Percentiles rank a stretch among this genome's conserved stretches.
Evolutionary conservation across 1,140 invertebrate species (phyloP).

Genomic region (Delia radicum): DNA sequence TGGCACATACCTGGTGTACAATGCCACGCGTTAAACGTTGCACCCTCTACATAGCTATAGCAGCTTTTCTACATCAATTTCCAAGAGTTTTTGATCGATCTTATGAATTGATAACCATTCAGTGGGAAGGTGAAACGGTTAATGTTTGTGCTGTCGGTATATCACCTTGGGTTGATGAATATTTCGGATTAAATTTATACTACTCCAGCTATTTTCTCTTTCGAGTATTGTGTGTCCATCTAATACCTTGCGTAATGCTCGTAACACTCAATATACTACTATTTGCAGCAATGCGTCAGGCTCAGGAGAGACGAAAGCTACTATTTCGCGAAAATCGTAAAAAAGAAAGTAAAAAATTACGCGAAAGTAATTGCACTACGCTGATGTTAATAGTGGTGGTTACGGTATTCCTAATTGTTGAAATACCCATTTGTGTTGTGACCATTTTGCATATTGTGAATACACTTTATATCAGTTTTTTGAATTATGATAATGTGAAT

Average conservation of each 20-base stretch:
- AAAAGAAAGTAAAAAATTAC: slow-evolving; percentile 77
- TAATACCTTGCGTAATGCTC: slow-evolving; percentile 84
- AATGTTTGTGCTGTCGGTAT: slow-evolving; percentile 62
- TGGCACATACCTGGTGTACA: slow-evolving; percentile 83
- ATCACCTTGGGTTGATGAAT: slow-evolving; percentile 67
- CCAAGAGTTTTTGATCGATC: slow-evolving; percentile 73
- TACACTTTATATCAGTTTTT: slow-evolving; percentile 67
- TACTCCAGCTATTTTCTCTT: slow-evolving; percentile 82
- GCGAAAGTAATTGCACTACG: slow-evolving; percentile 89
- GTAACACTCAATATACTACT: slow-evolving; percentile 87
- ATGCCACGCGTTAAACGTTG: slow-evolving; percentile 78
- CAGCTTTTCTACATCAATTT: slow-evolving; percentile 77
- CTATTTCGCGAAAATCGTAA: slow-evolving; percentile 83
- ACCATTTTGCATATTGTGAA: slow-evolving; percentile 83
- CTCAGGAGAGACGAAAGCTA: slow-evolving; percentile 76
- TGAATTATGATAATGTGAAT: slow-evolving; percentile 80
- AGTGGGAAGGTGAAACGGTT: slow-evolving; percentile 65
- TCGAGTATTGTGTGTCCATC: slow-evolving; percentile 86
- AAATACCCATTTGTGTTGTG: slow-evolving; percentile 87
- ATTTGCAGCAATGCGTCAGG: slow-evolving; percentile 79
- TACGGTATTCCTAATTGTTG: slow-evolving; percentile 85
- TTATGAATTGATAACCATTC: slow-evolving; percentile 57
- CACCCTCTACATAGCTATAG: slow-evolving; percentile 71
- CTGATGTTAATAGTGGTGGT: slow-evolving; percentile 95
- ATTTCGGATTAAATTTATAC: slow-evolving; percentile 70